These are phyloP conservation scores for Stylophora pistillata DNA, from an alignment of 64 coral and sea anemone species.

Conservation along the genomic window DNA sequence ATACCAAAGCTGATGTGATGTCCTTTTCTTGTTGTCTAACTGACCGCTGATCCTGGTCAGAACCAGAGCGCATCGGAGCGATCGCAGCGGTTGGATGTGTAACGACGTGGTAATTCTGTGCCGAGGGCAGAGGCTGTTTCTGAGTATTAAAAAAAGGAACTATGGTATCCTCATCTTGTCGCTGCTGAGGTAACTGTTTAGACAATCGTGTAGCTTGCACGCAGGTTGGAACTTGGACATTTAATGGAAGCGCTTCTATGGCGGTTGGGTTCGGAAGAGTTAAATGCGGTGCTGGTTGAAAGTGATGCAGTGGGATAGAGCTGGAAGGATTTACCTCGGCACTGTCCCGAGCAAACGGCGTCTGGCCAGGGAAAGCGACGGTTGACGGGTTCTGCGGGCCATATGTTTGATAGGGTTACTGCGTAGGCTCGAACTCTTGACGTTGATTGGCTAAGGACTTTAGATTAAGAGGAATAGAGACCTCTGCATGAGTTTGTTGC, in stretches of 20 bases:
- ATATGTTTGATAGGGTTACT: neutral
- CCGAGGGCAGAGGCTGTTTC: neutral
- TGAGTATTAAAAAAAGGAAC: constrained; percentile 8
- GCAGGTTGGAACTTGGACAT: neutral
- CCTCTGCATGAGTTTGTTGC: neutral
- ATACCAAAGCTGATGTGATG: neutral
- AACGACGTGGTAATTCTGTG: neutral
- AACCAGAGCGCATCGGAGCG: constrained; percentile 17
- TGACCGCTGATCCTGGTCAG: neutral
- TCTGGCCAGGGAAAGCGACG: neutral
- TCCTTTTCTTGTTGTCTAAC: neutral
- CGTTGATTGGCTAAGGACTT: neutral
- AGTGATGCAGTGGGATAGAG: neutral
- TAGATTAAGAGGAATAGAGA: neutral
- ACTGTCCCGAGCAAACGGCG: constrained; percentile 1
- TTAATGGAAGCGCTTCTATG: neutral
- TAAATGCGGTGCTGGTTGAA: neutral
- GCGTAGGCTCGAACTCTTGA: neutral
- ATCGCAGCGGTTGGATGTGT: constrained; percentile 17
- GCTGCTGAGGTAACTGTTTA: neutral
- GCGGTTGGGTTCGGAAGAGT: neutral
- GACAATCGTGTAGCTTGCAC: neutral
- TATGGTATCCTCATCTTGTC: neutral
- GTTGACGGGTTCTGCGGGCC: neutral
- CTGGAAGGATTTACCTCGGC: neutral